phyloP scores from a whole-genome alignment of 1,140 invertebrate genomes.

The Brachionus rotundiformis region DNA sequence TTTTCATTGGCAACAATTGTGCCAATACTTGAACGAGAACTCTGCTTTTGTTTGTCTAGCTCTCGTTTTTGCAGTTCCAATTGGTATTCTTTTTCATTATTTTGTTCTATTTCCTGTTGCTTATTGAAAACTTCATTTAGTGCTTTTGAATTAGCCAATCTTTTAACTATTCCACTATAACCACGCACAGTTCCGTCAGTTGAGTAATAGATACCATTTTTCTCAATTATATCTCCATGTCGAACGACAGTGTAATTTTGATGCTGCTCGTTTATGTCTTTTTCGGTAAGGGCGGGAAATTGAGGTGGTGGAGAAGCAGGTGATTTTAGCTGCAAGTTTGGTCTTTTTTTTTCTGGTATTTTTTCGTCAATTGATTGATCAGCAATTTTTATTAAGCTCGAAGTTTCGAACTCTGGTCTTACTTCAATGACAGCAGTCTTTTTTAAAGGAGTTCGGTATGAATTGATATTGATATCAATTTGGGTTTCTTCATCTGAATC shows the following conservation, averaged over 20 bases:
- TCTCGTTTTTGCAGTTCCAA: constrained; percentile 8
- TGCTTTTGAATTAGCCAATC: constrained; percentile 24
- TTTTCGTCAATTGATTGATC: constrained; percentile 24
- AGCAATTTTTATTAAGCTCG: neutral
- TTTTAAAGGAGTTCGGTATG: neutral
- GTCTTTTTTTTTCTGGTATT: constrained; percentile 13
- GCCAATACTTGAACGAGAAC: constrained; percentile 3
- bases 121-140: constrained; percentile 38
- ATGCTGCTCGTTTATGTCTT: constrained; percentile 37
- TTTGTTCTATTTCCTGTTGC: constrained; percentile 32
- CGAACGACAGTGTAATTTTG: constrained; percentile 44
- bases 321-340: neutral
- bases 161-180: constrained; percentile 43
- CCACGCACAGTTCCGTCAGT: constrained; percentile 44
- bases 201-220: constrained; percentile 51
- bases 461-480: constrained; percentile 1
- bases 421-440: constrained; percentile 24
- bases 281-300: constrained; percentile 38
- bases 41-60: constrained; percentile 21
- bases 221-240: constrained; percentile 48
- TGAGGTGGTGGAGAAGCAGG: constrained; percentile 43
- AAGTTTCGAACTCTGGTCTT: constrained; percentile 29
- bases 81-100: constrained; percentile 28
- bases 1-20: constrained; percentile 29
- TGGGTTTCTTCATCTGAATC: neutral